Evolutionary conservation across 2,888 invertebrate species (phyloP).

Genomic region (Taenaris catops): DNA sequence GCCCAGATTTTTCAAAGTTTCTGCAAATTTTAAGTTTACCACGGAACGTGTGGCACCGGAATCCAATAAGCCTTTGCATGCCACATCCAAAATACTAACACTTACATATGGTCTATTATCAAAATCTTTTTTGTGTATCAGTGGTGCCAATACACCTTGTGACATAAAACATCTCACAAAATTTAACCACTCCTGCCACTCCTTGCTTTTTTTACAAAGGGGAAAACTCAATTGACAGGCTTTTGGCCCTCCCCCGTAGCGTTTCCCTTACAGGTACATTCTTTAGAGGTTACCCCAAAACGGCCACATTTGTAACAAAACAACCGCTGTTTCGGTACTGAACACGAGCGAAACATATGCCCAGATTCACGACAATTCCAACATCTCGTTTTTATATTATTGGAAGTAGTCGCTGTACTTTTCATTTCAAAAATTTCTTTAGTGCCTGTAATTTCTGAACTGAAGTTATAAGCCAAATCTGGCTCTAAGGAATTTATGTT

Average conservation of each 20-base stretch:
- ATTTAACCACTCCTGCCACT: slow-evolving; percentile 19
- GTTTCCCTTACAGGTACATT: slow-evolving; percentile 24
- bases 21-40: slow-evolving; percentile 7
- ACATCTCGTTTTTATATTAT: slow-evolving; percentile 7
- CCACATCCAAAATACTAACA: slow-evolving; percentile 7
- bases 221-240: slow-evolving; percentile 15
- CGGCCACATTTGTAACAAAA: slow-evolving; percentile 24
- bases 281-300: slow-evolving; percentile 14
- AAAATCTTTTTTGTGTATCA: slow-evolving; percentile 6
- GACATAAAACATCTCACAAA: slow-evolving; percentile 1
- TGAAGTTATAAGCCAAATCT: slow-evolving; percentile 5
- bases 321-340: slow-evolving; percentile 12
- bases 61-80: slow-evolving; percentile 14
- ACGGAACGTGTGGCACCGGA: slow-evolving; percentile 16
- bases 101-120: slow-evolving; percentile 14
- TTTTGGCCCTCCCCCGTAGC: slow-evolving; percentile 4
- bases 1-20: slow-evolving; percentile 4
- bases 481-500: slow-evolving; percentile 2
- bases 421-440: slow-evolving; percentile 14
- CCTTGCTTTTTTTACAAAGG: slow-evolving; percentile 2
- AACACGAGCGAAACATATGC: slow-evolving; percentile 16
- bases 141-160: slow-evolving; percentile 2
- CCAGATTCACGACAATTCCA: slow-evolving; percentile 23
- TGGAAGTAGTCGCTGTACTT: neutral
- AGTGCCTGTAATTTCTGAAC: neutral